Percentiles rank a stretch among this genome's conserved stretches.
Evolutionary conservation across 2,888 invertebrate species (phyloP).

Genomic region (Troides oblongomaculatus): DNA sequence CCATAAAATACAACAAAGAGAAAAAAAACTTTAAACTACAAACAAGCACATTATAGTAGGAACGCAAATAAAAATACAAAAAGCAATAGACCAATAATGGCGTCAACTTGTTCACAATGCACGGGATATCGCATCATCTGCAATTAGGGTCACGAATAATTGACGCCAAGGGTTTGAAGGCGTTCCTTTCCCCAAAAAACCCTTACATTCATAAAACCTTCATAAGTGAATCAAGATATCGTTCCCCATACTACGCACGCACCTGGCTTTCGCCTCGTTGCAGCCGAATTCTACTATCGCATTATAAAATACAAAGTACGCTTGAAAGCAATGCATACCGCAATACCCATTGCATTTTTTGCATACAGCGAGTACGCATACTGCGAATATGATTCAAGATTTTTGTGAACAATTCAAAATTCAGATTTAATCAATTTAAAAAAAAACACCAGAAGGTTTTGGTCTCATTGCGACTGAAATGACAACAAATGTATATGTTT

Average conservation of each 20-base stretch:
- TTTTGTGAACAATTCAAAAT: conserved; percentile 4
- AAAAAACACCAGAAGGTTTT: not conserved
- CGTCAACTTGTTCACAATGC: conserved; percentile 68
- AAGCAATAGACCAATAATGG: conserved; percentile 69
- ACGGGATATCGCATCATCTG: conserved; percentile 74
- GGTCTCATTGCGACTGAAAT: no score
- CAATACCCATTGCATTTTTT: conserved; percentile 61
- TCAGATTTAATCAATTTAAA: conserved; percentile 9
- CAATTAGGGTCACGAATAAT: conserved; percentile 78
- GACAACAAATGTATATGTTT: no score
- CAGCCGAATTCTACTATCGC: conserved; percentile 48
- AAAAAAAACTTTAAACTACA: conserved; percentile 47
- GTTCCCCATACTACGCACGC: conserved; percentile 53
- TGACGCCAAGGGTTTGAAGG: conserved; percentile 73
- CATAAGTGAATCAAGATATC: conserved; percentile 77
- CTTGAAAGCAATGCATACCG: conserved; percentile 67
- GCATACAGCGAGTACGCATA: conserved; percentile 40
- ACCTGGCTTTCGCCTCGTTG: conserved; percentile 72
- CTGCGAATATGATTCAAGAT: conserved; percentile 27
- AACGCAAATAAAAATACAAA: conserved; percentile 52
- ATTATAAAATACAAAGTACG: conserved; percentile 48
- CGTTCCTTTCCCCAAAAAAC: conserved; percentile 58
- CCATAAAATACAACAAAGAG: conserved; percentile 54
- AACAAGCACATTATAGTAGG: conserved; percentile 51
- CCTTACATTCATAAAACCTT: conserved; percentile 69